Evolutionary conservation across 2,888 invertebrate genomes (phyloP).

Genomic region (Poecilus cupreus): DNA sequence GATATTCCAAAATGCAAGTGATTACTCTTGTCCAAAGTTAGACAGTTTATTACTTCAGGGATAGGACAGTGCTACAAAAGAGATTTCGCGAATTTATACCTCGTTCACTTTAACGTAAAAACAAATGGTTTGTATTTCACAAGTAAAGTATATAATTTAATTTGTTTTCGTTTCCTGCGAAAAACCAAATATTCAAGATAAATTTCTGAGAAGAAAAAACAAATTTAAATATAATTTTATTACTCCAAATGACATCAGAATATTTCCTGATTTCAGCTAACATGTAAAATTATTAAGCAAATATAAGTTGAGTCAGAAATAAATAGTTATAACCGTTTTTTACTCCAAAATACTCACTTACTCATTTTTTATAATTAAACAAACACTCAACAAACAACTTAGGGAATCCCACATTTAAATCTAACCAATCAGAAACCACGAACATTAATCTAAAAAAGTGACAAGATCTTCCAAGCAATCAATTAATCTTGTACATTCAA

Average conservation of each 20-base stretch:
- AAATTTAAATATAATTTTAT: neutral
- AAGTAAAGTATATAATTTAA: no score
- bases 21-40: no score
- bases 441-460: no score
- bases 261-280: neutral
- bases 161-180: neutral
- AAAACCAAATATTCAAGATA: neutral
- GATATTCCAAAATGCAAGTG: no score
- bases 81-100: no score
- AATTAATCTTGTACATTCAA: neutral
- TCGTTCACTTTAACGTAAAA: no score
- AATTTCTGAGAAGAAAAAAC: neutral
- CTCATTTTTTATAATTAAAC: constrained; percentile 23
- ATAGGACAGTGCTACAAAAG: no score
- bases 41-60: no score
- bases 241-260: neutral
- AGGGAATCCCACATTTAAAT: constrained; percentile 12
- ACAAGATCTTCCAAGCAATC: neutral
- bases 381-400: neutral
- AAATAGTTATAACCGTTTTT: neutral
- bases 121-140: no score
- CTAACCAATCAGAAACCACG: neutral
- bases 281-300: neutral
- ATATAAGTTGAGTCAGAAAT: neutral
- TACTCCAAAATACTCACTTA: constrained; percentile 25